Percentiles rank a stretch among this genome's conserved stretches.
Evolutionary conservation across 2,113 vertebrate genomes (phyloP).

Genomic region (Panthera leo): DNA sequence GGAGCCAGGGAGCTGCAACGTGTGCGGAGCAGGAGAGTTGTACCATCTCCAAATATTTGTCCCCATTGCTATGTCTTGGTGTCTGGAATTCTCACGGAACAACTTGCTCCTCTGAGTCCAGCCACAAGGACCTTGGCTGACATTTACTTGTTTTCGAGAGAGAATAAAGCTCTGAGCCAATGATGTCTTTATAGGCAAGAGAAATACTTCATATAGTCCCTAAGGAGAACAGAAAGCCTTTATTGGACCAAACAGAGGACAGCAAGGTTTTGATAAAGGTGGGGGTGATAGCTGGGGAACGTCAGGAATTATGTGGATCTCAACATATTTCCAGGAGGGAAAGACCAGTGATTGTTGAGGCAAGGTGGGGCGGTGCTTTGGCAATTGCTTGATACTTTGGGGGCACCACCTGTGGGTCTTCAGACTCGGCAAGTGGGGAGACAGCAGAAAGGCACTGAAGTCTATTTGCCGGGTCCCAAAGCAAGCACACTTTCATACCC

Average conservation of each 20-base stretch:
- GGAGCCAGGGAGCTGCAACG: neutral
- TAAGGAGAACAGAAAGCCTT: neutral
- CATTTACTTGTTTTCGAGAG: neutral
- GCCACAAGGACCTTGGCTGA: neutral
- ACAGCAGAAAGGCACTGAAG: accelerated
- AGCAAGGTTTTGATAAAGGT: neutral
- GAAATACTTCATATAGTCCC: neutral
- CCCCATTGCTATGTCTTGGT: neutral
- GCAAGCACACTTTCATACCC: accelerated
- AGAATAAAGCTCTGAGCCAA: neutral
- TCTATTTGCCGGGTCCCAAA: neutral
- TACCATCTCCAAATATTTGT: neutral
- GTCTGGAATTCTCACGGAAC: neutral
- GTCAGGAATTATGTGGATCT: neutral
- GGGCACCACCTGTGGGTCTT: neutral
- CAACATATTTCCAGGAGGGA: neutral
- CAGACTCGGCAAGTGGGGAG: neutral
- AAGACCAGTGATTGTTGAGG: neutral
- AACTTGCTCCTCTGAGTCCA: neutral
- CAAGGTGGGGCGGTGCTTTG: neutral
- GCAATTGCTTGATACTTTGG: neutral
- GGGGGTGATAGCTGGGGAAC: neutral
- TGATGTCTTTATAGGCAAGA: neutral
- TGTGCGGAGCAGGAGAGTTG: neutral
- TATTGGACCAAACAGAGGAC: neutral